These are phyloP conservation scores for Blastomussa wellsi DNA, from an alignment of 92 coral and sea anemone genomes.

Conservation along the genomic window DNA sequence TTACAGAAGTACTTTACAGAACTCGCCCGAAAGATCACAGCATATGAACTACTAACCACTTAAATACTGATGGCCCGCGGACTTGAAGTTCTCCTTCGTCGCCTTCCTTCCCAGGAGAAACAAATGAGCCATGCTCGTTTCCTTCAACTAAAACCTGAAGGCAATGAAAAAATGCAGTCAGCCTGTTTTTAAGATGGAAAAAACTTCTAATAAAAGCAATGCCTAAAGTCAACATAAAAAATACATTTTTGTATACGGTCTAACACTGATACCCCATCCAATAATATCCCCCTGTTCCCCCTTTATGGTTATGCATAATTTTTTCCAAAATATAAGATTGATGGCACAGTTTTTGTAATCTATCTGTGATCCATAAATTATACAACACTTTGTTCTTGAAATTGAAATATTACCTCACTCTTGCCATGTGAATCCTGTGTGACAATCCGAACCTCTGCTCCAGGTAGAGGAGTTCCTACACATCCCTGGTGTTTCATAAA, in stretches of 20 bases:
- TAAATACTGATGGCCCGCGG: constrained; percentile 87
- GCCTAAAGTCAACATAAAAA: background rate
- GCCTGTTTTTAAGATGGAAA: background rate
- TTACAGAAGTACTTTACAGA: too few species aligned
- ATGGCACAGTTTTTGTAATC: too few species aligned
- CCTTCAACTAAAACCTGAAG: constrained; percentile 61
- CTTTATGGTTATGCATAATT: too few species aligned
- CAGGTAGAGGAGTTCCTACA: constrained; percentile 89
- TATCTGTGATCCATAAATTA: too few species aligned
- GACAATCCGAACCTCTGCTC: constrained; percentile 79
- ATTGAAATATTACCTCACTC: background rate
- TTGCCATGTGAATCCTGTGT: constrained; percentile 20
- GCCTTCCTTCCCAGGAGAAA: constrained; percentile 37
- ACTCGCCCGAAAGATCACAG: too few species aligned
- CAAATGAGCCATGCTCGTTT: constrained; percentile 53
- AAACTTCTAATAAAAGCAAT: background rate
- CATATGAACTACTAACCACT: constrained; percentile 77
- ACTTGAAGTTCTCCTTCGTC: constrained; percentile 79
- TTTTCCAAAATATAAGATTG: too few species aligned
- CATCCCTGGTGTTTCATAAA: constrained; percentile 52
- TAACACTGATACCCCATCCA: too few species aligned
- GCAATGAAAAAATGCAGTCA: too few species aligned
- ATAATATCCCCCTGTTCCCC: too few species aligned
- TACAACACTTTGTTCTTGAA: background rate
- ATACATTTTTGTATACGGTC: too few species aligned